Base-by-base conservation (phyloP, 1,140 invertebrate genomes). In the Archivesica marissinica region DNA sequence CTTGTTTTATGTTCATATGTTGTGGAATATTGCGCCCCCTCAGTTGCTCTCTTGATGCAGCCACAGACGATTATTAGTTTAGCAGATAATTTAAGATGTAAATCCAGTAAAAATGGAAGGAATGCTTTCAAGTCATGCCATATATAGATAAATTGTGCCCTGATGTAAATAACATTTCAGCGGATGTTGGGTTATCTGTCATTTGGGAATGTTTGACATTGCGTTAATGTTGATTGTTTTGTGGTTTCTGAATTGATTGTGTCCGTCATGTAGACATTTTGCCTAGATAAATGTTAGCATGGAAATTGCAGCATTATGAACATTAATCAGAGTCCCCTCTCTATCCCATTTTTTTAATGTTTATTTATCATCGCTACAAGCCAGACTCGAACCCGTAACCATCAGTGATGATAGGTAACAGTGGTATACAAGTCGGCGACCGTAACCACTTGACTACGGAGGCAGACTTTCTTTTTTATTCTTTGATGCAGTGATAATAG, bases 101-200 rank as follows among this genome's bases (percentile, higher is more conserved):
- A 72, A 50, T 72, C 41, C 25, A 13, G 4, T 20, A 6, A 47
- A 11, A 72, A 72, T 13, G 4, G 20, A 3, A 30, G 17, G 50
- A 72, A 72, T 72, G 44, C n/a, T 72, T 30, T 11, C 44, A 30
- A 33, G 44, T 72, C 68, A 72, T 47, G 68, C 68, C n/a, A 72
- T 72, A 30, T 33, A 28, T 50, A 47, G 68, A 72, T 72, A 20
- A 72, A 47, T 35, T 17, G 59, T 64, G 59, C 59, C n/a, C 59
- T 64, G 59, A 35, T 64, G 59, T 64, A 64, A 6, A 64, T 64
- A 35, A 35, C 20, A 64, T 64, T 64, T 64, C 30, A 3, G 11
- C 38, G 25, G 23, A 64, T 64, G 59, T 64, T 64, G 13, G 38
- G 30, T 64, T 64, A 64, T 64, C 23, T 35, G 59, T 64, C 59